phyloP scores from a whole-genome alignment of 1,140 invertebrate species.

The Drosophila athabasca region DNA sequence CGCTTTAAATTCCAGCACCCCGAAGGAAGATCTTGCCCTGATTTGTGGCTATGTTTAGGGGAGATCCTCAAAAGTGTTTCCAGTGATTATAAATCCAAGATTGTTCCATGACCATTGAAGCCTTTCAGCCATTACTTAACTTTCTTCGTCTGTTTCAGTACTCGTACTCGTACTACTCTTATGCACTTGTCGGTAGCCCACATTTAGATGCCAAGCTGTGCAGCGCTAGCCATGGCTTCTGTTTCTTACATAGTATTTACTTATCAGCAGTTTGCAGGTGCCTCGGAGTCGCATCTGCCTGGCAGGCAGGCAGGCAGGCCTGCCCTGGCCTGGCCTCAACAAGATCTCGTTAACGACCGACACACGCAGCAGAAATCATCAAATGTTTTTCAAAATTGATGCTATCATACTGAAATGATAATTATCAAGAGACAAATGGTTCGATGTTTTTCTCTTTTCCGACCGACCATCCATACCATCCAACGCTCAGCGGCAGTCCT shows the following conservation, averaged over 20 bases:
- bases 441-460: constrained; percentile 48
- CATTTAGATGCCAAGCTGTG: constrained; percentile 4
- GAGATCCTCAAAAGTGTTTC: too few relatives aligned
- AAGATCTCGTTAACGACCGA: constrained; percentile 71
- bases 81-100: too few relatives aligned
- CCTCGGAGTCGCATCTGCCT: constrained; percentile 5
- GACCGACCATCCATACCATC: neutral
- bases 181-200: constrained; percentile 30
- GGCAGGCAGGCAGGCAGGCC: neutral
- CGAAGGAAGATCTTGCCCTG: too few relatives aligned
- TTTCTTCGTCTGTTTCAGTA: constrained; percentile 11
- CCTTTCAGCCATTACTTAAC: too few relatives aligned
- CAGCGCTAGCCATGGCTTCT: constrained; percentile 51
- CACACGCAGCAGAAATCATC: constrained; percentile 79
- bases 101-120: too few relatives aligned
- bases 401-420: constrained; percentile 79
- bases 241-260: constrained; percentile 69
- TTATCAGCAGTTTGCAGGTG: constrained; percentile 66
- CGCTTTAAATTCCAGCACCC: too few relatives aligned
- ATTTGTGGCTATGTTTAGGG: too few relatives aligned
- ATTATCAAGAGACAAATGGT: constrained; percentile 80
- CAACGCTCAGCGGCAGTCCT: constrained; percentile 24
- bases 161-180: neutral
- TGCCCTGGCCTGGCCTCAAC: neutral
- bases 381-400: constrained; percentile 78